Conservation (phyloP, 92 coral and sea anemone species). For the Porites divaricata region DNA sequence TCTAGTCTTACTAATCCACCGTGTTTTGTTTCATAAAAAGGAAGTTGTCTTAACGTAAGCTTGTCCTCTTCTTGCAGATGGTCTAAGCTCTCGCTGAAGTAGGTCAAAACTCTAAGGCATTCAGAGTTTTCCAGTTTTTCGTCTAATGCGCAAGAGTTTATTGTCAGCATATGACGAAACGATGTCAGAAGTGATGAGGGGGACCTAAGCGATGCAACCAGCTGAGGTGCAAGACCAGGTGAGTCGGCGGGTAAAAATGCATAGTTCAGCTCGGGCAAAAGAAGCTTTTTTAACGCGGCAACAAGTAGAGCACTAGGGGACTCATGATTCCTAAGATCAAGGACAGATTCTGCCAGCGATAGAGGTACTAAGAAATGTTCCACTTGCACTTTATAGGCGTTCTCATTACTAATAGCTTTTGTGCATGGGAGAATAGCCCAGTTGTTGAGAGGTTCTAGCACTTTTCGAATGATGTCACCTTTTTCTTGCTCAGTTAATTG, state of each 20-base stretch:
- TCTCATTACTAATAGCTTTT: background rate
- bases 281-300: too few relatives aligned
- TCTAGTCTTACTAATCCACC: conserved; percentile 24
- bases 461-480: background rate
- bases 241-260: too few relatives aligned
- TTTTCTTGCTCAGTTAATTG: too few relatives aligned
- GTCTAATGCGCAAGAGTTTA: background rate
- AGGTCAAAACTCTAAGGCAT: conserved; percentile 19
- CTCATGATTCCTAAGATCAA: too few relatives aligned
- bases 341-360: too few relatives aligned
- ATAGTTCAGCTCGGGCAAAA: too few relatives aligned
- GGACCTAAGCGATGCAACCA: conserved; percentile 52
- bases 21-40: conserved; percentile 42
- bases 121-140: background rate
- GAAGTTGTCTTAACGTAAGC: conserved; percentile 35
- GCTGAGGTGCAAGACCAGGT: background rate
- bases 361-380: conserved; percentile 26
- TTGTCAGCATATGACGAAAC: conserved; percentile 23
- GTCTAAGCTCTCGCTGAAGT: conserved; percentile 16
- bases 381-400: too few relatives aligned
- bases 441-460: conserved; percentile 45
- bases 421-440: conserved; percentile 52
- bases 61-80: background rate
- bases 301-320: too few relatives aligned
- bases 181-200: conserved; percentile 40